phyloP scores from a whole-genome alignment of 2,888 invertebrate species.

The Leuctra nigra region DNA sequence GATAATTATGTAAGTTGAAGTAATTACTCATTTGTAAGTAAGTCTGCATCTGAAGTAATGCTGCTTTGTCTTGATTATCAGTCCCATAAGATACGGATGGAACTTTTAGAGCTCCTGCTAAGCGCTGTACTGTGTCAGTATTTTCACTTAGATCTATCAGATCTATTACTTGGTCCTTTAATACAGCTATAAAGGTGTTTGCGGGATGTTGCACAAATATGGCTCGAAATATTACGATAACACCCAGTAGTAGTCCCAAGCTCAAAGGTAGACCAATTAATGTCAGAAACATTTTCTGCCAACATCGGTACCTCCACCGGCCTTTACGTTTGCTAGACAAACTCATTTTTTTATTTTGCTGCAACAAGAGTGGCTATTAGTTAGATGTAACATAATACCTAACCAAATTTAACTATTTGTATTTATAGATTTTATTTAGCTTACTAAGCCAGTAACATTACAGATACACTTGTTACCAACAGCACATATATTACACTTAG shows the following conservation, averaged over 20 bases:
- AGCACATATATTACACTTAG: too few species aligned
- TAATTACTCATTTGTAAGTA: conserved; percentile 33
- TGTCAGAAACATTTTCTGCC: conserved; percentile 27
- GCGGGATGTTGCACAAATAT: conserved; percentile 21
- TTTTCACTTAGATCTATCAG: conserved; percentile 29
- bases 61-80: conserved; percentile 28
- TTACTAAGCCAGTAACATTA: too few species aligned
- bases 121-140: conserved; percentile 29
- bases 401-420: too few species aligned
- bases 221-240: conserved; percentile 27
- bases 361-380: too few species aligned
- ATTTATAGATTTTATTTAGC: too few species aligned
- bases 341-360: conserved; percentile 25
- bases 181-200: conserved; percentile 22
- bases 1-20: too few species aligned
- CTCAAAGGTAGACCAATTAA: conserved; percentile 26
- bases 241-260: conserved; percentile 21
- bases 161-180: conserved; percentile 25
- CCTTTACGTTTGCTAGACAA: conserved; percentile 27
- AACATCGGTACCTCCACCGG: conserved; percentile 27
- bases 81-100: conserved; percentile 33
- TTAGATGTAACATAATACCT: too few species aligned
- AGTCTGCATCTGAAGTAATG: conserved; percentile 30
- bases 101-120: conserved; percentile 33
- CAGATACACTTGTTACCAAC: too few species aligned